Evolutionary conservation across 2,797 vertebrate species (phyloP), one percentile per base, ranked within the genome.

Genomic region (Crotalus adamanteus): DNA sequence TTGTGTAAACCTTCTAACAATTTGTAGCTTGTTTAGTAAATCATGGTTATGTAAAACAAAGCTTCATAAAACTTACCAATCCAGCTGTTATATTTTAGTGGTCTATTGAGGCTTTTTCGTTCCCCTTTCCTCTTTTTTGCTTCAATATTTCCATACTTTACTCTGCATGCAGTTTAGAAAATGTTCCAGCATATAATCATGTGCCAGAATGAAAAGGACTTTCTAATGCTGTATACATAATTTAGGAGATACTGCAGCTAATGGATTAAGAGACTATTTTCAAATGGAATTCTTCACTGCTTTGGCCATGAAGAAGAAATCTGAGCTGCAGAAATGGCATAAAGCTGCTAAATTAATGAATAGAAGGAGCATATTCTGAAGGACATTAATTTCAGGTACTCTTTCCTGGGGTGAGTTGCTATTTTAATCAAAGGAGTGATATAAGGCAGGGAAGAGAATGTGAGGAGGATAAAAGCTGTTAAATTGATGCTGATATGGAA

Each of bases 281-380:
- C 87, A 61, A 28, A 14, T 91, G 87, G 88, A 42, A 22, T 22
- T 51, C 87, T 37, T 47, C 87, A 86, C 73, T 55, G 57, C n/a
- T 86, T 94, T 87, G 57, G 55, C 55, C 60, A 91, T 63, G 83
- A 93, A 61, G 92, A 4, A 59, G 94, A 95, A 96, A 93, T 94
- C 3, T 92, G 91, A 95, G 91, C 73, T 78, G 61, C 91, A 86
- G 93, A 69, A 92, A 93, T 86, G 93, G 91, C 90, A 94, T 93
- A 92, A 96, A 95, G 42, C 86, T 65, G 88, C 93, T 93, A 93
- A 96, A 91, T 95, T 92, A 94, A 93, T 89, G 91, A 94, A 95
- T 86, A 89, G 89, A 94, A 96, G 95, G 90, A 83, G n/a, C 3
- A 7, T 93, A 86, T 56, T 60, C 55, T 42, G 57, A 93, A 95